phyloP scores from a whole-genome alignment of 2,113 vertebrate genomes.

The Bostrychus sinensis region DNA sequence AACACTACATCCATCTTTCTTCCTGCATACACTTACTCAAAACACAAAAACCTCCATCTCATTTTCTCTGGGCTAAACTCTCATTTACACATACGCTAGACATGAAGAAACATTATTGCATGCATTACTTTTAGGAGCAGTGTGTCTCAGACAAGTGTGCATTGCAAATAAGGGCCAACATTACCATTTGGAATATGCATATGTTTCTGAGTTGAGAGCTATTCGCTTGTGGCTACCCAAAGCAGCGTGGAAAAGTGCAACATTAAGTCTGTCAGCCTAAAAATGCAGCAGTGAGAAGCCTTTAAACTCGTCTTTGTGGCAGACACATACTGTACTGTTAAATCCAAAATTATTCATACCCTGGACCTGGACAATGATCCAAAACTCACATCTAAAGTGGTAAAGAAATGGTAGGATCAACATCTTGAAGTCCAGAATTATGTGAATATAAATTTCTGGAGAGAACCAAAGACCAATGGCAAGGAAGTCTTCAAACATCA shows the following conservation, averaged over 20 bases:
- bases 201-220: not conserved
- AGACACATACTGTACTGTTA: too few species aligned
- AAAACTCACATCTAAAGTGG: too few species aligned
- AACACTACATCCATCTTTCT: not conserved
- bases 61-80: not conserved
- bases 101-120: not conserved
- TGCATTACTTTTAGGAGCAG: not conserved
- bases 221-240: constrained; percentile 22
- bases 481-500: too few species aligned
- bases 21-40: constrained; percentile 3
- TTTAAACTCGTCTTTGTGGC: not conserved
- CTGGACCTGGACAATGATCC: too few species aligned
- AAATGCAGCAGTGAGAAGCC: not conserved
- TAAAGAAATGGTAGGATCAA: too few species aligned
- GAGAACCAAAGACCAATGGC: too few species aligned
- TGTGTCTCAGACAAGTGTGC: not conserved
- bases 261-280: too few species aligned
- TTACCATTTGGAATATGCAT: constrained; percentile 22
- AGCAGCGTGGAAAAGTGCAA: not conserved
- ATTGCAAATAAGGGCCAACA: constrained; percentile 8
- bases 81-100: not conserved
- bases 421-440: too few species aligned
- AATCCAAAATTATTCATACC: too few species aligned
- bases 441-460: too few species aligned
- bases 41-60: not conserved